These are phyloP conservation scores for Cremastobaeus sp. DNA, from an alignment of 2,888 invertebrate species.

Conservation along the genomic window DNA sequence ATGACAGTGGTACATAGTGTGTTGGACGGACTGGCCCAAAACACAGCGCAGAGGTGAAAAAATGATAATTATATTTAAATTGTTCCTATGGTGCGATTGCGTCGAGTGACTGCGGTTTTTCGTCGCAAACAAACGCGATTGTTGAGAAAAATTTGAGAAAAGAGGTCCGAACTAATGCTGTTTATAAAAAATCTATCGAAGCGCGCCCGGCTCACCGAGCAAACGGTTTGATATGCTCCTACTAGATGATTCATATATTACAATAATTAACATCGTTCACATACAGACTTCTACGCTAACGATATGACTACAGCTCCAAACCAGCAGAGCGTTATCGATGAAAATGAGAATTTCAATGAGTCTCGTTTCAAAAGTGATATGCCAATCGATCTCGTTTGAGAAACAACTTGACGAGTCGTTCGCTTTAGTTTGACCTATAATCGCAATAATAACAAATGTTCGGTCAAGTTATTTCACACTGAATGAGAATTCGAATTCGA, in stretches of 20 bases:
- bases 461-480: constrained; percentile 41
- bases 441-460: constrained; percentile 26
- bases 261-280: constrained; percentile 77
- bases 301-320: constrained; percentile 77
- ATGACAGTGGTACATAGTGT: constrained; percentile 76
- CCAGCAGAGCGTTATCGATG: constrained; percentile 77
- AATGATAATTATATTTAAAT: constrained; percentile 73
- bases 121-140: constrained; percentile 68
- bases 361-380: constrained; percentile 63
- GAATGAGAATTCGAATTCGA: too few species aligned
- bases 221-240: constrained; percentile 74
- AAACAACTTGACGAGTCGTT: constrained; percentile 42
- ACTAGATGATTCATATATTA: constrained; percentile 75
- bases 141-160: constrained; percentile 66
- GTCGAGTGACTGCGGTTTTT: constrained; percentile 66
- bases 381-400: constrained; percentile 59
- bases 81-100: constrained; percentile 74
- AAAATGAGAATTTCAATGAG: constrained; percentile 71
- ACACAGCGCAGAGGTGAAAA: constrained; percentile 77
- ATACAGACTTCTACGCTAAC: constrained; percentile 77
- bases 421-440: constrained; percentile 35
- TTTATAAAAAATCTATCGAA: constrained; percentile 76
- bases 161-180: constrained; percentile 69
- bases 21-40: constrained; percentile 77
- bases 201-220: constrained; percentile 71